phyloP scores from a whole-genome alignment of 1,140 invertebrate genomes.

The Drosophila cardini region DNA sequence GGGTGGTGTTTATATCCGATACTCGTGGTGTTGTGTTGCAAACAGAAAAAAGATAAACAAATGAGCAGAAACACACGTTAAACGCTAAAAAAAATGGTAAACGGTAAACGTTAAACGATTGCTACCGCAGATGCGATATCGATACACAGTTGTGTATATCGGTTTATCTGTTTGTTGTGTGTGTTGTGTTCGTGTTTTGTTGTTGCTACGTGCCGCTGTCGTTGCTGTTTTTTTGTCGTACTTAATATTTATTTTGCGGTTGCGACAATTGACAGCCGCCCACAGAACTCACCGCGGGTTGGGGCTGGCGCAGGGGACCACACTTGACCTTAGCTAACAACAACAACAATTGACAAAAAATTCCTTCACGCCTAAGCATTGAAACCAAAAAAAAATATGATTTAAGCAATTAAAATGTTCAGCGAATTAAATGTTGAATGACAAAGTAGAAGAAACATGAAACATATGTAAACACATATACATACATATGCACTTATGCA shows the following conservation, averaged over 20 bases:
- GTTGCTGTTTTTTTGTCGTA: slow-evolving; percentile 13
- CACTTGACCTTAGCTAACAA: slow-evolving; percentile 71
- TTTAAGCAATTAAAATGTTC: slow-evolving; percentile 75
- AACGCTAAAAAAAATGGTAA: slow-evolving; percentile 54
- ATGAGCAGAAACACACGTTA: slow-evolving; percentile 71
- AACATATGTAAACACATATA: no score
- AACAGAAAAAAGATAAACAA: slow-evolving; percentile 71
- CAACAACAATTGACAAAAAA: slow-evolving; percentile 63
- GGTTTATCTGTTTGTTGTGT: slow-evolving; percentile 44
- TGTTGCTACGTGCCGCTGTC: slow-evolving; percentile 54
- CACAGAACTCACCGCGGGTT: slow-evolving; percentile 11
- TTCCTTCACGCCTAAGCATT: slow-evolving; percentile 67
- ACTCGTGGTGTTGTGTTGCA: slow-evolving; percentile 54
- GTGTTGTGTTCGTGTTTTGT: slow-evolving; percentile 25
- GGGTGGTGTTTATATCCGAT: slow-evolving; percentile 11
- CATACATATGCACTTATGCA: no score
- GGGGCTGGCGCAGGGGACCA: not conserved
- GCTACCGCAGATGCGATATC: slow-evolving; percentile 65
- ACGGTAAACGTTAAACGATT: slow-evolving; percentile 75
- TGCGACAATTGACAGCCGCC: slow-evolving; percentile 50
- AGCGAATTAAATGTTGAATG: slow-evolving; percentile 73
- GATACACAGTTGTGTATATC: slow-evolving; percentile 53
- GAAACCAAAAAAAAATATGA: slow-evolving; percentile 22
- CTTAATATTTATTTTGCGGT: slow-evolving; percentile 55
- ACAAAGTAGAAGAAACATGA: slow-evolving; percentile 39